A percentile compares a stretch with the other conserved stretches of the same genome.
Conservation (phyloP, 2,113 vertebrate genomes). For the Tetraodon nigroviridis region DNA sequence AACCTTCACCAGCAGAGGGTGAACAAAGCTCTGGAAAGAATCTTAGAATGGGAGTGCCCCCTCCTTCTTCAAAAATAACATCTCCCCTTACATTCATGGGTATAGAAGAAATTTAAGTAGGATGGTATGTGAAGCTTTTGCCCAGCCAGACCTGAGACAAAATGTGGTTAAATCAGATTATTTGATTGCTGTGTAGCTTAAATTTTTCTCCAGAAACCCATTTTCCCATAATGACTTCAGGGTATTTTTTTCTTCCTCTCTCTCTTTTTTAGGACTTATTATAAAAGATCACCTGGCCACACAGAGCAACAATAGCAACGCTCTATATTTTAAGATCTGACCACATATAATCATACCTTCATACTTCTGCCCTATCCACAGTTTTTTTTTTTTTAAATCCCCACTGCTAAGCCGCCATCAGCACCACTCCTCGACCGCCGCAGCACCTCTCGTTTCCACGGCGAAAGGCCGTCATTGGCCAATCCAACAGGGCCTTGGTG, state of each 20-base stretch:
- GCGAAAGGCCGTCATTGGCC: constrained; percentile 37
- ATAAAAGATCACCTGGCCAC: constrained; percentile 37
- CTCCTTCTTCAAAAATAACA: constrained; percentile 68
- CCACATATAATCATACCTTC: constrained; percentile 58
- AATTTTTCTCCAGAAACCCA: constrained; percentile 4
- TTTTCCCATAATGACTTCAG: constrained; percentile 12
- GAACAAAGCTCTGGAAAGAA: constrained; percentile 45
- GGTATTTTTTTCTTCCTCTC: constrained; percentile 25
- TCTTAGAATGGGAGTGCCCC: constrained; percentile 41
- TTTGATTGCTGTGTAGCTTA: constrained; percentile 2
- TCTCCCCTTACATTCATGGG: constrained; percentile 64
- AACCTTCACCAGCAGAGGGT: constrained; percentile 58
- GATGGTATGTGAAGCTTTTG: constrained; percentile 60
- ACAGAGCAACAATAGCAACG: constrained; percentile 23
- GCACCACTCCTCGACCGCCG: constrained; percentile 53
- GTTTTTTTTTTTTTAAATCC: constrained; percentile 17
- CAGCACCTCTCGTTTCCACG: constrained; percentile 60
- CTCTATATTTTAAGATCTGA: constrained; percentile 45
- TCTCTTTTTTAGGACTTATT: neutral
- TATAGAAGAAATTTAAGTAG: constrained; percentile 63
- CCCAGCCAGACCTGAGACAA: constrained; percentile 44
- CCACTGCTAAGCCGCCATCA: constrained; percentile 51
- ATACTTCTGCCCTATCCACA: constrained; percentile 23
- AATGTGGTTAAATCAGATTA: constrained; percentile 8
- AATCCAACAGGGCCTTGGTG: constrained; percentile 64